Evolutionary conservation across 2,888 invertebrate genomes (phyloP).

Genomic region (Nineta flava): DNA sequence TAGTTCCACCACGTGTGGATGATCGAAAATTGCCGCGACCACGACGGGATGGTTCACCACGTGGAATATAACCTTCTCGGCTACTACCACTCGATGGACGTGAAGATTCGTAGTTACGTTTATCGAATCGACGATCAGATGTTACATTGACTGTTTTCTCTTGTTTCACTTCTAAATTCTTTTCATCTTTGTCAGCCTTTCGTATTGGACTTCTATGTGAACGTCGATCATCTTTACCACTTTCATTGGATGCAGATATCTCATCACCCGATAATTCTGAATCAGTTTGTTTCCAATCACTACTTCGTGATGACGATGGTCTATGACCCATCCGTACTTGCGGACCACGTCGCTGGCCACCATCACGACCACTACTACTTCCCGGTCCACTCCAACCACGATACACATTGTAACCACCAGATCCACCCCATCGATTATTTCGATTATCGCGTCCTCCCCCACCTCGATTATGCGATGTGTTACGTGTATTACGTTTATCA

Average conservation of each 20-base stretch:
- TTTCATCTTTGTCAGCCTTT: conserved; percentile 40
- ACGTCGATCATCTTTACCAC: conserved; percentile 36
- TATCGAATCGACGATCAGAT: conserved; percentile 18
- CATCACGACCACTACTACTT: conserved; percentile 27
- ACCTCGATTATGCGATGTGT: not conserved
- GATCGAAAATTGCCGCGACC: conserved; percentile 43
- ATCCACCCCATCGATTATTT: conserved; percentile 25
- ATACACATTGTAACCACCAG: conserved; percentile 24
- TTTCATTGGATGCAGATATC: conserved; percentile 36
- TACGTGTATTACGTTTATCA: conserved; percentile 12
- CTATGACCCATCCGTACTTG: conserved; percentile 20
- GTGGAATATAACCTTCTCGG: conserved; percentile 64
- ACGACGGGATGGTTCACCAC: conserved; percentile 77
- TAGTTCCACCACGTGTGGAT: conserved; percentile 28
- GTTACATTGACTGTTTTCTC: conserved; percentile 16
- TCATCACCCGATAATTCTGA: conserved; percentile 60
- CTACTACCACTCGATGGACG: conserved; percentile 17
- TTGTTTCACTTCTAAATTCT: conserved; percentile 31
- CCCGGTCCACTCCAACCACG: conserved; percentile 27
- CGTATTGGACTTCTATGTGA: conserved; percentile 30
- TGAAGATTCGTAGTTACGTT: conserved; percentile 20
- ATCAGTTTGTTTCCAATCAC: conserved; percentile 44
- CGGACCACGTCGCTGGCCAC: conserved; percentile 22
- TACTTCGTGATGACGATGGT: conserved; percentile 25
- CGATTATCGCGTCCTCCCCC: conserved; percentile 10